Conservation (phyloP, 2,113 vertebrate genomes). For the Drymodes brunneopygia region DNA sequence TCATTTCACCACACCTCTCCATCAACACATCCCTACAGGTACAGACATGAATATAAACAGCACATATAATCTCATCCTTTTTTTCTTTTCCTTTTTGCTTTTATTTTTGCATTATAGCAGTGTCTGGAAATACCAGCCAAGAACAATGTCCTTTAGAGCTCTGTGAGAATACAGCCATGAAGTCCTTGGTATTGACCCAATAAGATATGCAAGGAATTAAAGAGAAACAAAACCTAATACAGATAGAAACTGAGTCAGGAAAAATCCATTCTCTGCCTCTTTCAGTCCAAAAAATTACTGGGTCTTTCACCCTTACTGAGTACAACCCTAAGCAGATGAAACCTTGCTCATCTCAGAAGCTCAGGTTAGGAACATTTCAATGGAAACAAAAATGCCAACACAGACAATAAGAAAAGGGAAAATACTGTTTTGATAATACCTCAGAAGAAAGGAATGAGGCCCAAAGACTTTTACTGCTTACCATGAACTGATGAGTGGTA, state of each 20-base stretch:
- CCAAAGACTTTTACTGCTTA: neutral
- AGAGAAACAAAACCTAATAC: neutral
- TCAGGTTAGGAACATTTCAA: neutral
- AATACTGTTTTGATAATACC: neutral
- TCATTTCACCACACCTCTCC: neutral
- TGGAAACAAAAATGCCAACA: neutral
- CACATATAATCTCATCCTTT: neutral
- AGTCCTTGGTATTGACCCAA: neutral
- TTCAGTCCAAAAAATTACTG: neutral
- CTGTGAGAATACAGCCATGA: neutral
- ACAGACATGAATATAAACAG: neutral
- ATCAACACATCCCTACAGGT: neutral
- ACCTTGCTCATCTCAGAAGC: neutral
- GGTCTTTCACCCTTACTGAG: neutral
- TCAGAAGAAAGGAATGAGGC: neutral
- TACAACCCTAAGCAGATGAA: neutral
- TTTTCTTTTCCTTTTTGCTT: neutral
- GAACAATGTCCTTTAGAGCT: neutral
- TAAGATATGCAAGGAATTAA: neutral
- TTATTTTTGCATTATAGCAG: neutral
- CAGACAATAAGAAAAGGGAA: neutral
- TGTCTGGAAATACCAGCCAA: neutral
- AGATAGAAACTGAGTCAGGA: neutral
- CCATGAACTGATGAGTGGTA: neutral
- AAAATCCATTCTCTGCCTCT: neutral